Evolutionary conservation across 1,140 invertebrate genomes (phyloP).

Genomic region (Archivesica marissinica): DNA sequence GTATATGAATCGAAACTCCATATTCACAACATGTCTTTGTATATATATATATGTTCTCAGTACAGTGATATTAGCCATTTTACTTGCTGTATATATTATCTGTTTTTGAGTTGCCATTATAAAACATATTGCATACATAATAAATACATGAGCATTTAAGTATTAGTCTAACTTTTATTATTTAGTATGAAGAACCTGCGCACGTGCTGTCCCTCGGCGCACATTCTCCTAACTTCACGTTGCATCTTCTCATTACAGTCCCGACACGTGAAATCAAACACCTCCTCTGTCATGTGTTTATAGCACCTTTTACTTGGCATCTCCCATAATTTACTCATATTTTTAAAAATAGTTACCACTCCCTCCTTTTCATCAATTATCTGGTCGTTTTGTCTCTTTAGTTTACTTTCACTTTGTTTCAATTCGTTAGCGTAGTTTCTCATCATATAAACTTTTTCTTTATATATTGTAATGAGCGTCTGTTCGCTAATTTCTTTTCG

Average conservation of each 20-base stretch:
- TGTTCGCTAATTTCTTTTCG: slow-evolving; percentile 62
- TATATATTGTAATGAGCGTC: slow-evolving; percentile 67
- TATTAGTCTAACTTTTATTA: slow-evolving; percentile 33
- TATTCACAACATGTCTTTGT: too few species aligned
- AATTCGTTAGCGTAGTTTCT: slow-evolving; percentile 69
- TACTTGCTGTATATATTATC: too few species aligned
- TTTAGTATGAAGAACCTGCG: slow-evolving; percentile 56
- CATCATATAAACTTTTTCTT: slow-evolving; percentile 69
- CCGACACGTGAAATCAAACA: slow-evolving; percentile 69
- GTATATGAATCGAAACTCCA: too few species aligned
- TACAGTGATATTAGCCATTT: too few species aligned
- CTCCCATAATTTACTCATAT: slow-evolving; percentile 67
- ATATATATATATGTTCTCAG: too few species aligned
- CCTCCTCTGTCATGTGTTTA: slow-evolving; percentile 68
- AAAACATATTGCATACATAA: too few species aligned
- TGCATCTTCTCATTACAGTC: slow-evolving; percentile 75
- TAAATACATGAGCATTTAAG: too few species aligned
- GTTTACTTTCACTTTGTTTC: slow-evolving; percentile 63
- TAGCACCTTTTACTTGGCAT: slow-evolving; percentile 73
- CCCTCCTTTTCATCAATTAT: slow-evolving; percentile 68
- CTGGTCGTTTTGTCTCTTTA: slow-evolving; percentile 58
- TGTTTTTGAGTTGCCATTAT: too few species aligned
- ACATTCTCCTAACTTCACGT: slow-evolving; percentile 68
- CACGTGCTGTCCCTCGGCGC: slow-evolving; percentile 68
- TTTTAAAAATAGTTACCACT: slow-evolving; percentile 64